A percentile compares a stretch with the other conserved stretches of the same genome.
Evolutionary conservation across 2,797 vertebrate species (phyloP).

Genomic region (Myotis planiceps): DNA sequence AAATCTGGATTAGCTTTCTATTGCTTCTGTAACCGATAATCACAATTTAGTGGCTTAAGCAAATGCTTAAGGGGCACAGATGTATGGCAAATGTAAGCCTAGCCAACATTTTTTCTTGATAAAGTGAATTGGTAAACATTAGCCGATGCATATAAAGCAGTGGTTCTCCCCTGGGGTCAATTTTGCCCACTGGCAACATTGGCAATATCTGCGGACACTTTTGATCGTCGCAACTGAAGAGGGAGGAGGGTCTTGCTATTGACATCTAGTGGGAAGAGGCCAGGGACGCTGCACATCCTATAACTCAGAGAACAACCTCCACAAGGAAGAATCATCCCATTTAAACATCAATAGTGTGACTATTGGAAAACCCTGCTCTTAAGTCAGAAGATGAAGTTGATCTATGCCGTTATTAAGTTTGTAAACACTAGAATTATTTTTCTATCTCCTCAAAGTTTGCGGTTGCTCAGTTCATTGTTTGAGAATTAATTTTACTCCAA

Average conservation of each 20-base stretch:
- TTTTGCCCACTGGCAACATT: neutral
- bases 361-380: neutral
- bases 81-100: neutral
- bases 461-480: slow-evolving; percentile 6
- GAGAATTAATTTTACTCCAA: slow-evolving; percentile 21
- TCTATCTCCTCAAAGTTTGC: neutral
- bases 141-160: neutral
- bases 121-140: neutral
- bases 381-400: neutral
- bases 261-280: neutral
- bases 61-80: neutral
- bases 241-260: neutral
- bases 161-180: neutral
- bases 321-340: neutral
- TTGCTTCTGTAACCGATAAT: neutral
- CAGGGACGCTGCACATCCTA: neutral
- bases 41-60: neutral
- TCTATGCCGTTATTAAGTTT: slow-evolving; percentile 14
- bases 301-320: neutral
- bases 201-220: neutral
- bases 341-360: neutral
- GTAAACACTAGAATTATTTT: slow-evolving; percentile 33
- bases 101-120: neutral
- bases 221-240: neutral
- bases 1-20: neutral